phyloP scores from a whole-genome alignment of 2,797 vertebrate species.

The Chloroceryle amazona region DNA sequence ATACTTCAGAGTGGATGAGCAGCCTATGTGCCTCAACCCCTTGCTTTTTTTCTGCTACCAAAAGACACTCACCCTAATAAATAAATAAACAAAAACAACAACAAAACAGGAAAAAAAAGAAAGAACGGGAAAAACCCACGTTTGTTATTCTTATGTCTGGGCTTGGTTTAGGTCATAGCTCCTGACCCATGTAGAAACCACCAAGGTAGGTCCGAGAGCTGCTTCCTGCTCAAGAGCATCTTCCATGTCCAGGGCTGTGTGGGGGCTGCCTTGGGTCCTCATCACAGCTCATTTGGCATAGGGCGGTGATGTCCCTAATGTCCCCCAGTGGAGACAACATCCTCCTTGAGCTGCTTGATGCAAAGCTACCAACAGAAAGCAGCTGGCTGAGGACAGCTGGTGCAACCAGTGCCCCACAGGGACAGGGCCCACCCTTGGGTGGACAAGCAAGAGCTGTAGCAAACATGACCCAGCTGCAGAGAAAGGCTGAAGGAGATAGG shows the following conservation, averaged over 20 bases:
- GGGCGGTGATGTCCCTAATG: background rate
- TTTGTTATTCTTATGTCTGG: background rate
- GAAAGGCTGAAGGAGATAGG: background rate
- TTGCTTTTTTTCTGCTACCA: background rate
- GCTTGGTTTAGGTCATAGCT: background rate
- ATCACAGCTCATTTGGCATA: background rate
- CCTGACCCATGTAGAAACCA: background rate
- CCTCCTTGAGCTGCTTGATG: background rate
- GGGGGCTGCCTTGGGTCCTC: background rate
- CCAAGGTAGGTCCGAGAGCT: background rate
- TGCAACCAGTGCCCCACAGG: background rate
- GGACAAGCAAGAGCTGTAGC: background rate
- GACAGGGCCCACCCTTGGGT: background rate
- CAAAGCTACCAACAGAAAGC: accelerated
- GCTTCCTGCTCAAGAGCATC: background rate
- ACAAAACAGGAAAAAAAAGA: no score
- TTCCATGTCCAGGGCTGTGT: accelerated
- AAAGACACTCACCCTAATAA: no score
- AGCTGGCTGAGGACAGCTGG: background rate
- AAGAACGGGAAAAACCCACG: accelerated
- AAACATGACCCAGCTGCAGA: background rate
- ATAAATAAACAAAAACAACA: background rate
- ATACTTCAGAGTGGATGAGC: background rate
- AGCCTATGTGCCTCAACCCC: background rate
- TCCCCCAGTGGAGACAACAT: background rate